A percentile compares a stretch with the other conserved stretches of the same genome.
phyloP scores from a whole-genome alignment of 1,140 invertebrate species.

The Solenopsis invicta region DNA sequence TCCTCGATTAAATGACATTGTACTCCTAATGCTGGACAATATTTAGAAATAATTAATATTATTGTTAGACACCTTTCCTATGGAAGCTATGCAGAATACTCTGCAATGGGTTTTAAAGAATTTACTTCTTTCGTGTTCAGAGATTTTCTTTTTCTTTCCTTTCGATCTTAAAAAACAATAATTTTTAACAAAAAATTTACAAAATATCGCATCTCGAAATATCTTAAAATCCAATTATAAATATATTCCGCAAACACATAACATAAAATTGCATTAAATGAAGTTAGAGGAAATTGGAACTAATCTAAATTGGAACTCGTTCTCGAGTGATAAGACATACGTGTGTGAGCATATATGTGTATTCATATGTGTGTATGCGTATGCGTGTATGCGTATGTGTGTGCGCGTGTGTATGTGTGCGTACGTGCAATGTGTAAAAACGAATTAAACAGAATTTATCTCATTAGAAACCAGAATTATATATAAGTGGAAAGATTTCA shows the following conservation, averaged over 20 bases:
- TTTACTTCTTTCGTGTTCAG: background rate
- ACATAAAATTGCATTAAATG: background rate
- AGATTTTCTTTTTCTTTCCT: background rate
- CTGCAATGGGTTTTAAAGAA: background rate
- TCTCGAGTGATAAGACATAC: background rate
- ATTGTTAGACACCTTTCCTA: background rate
- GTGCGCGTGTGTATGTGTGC: no score
- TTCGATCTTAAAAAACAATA: background rate
- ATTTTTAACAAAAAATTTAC: background rate
- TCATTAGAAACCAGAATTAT: background rate
- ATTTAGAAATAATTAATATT: conserved; percentile 1
- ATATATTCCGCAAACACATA: background rate
- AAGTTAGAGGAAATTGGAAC: background rate
- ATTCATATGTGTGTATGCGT: no score
- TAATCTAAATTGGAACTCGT: background rate
- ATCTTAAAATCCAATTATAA: background rate
- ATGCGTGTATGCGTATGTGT: background rate
- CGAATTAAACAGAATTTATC: background rate
- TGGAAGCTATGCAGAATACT: background rate
- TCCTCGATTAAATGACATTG: conserved; percentile 84
- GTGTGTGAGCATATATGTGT: no score
- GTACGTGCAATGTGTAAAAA: background rate
- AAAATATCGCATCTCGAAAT: background rate
- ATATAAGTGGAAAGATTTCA: background rate
- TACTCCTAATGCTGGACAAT: conserved; percentile 9